These are phyloP conservation scores for Spatulosminthurus flaviceps DNA, from an alignment of 2,888 invertebrate genomes.

Conservation along the genomic window DNA sequence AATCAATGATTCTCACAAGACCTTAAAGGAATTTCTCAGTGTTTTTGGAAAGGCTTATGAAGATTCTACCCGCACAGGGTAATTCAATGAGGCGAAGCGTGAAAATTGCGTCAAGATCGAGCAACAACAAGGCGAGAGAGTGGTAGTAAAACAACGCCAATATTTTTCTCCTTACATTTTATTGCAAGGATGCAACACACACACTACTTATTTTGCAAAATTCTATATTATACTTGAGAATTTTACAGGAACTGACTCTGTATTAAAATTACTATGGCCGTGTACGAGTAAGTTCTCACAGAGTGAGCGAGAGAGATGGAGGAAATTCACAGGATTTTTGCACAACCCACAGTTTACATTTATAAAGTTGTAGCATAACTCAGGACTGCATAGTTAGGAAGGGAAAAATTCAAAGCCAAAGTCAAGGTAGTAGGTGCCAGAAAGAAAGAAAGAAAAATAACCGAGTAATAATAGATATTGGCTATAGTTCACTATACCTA, in stretches of 20 bases:
- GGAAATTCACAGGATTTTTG: neutral
- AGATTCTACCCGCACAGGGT: neutral
- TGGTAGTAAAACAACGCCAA: conserved; percentile 28
- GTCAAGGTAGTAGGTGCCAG: conserved; percentile 36
- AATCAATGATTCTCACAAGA: neutral
- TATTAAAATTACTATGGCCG: no score
- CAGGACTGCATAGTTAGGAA: neutral
- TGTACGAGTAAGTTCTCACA: no score
- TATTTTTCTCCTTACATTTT: conserved; percentile 17
- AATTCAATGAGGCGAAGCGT: conserved; percentile 14
- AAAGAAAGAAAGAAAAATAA: conserved; percentile 37
- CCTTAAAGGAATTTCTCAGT: neutral
- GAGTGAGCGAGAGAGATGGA: neutral
- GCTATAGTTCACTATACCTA: neutral
- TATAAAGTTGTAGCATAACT: neutral
- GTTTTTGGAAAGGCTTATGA: neutral
- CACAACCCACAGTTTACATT: conserved; percentile 24
- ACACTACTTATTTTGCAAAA: conserved; percentile 29
- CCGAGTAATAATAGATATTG: conserved; percentile 34
- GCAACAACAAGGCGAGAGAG: neutral
- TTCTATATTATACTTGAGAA: no score
- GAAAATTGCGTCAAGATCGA: conserved; percentile 9
- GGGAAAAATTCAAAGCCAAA: conserved; percentile 26
- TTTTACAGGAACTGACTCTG: neutral
- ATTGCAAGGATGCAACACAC: neutral